phyloP scores from a whole-genome alignment of 2,888 invertebrate genomes.

The Crocallis elinguaria region DNA sequence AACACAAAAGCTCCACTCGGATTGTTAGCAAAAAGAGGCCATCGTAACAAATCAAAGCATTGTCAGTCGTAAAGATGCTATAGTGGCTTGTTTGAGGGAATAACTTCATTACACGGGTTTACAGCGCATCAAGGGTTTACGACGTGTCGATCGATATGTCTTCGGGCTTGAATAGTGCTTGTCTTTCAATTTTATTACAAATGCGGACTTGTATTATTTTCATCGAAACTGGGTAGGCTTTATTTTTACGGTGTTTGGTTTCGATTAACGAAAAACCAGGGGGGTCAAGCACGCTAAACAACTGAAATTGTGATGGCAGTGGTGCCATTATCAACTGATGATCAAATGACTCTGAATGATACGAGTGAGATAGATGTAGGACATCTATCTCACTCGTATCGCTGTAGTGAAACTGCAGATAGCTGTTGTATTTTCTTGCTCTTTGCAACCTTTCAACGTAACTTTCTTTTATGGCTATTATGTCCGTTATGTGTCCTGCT shows the following conservation, averaged over 20 bases:
- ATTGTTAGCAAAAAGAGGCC: constrained; percentile 40
- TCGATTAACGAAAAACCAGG: no score
- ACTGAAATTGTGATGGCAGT: no score
- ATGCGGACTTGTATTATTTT: constrained; percentile 28
- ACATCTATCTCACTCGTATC: neutral
- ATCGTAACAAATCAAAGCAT: constrained; percentile 44
- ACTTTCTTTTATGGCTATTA: neutral
- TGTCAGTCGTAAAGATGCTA: constrained; percentile 65
- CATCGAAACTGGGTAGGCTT: constrained; percentile 9
- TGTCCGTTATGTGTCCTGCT: neutral
- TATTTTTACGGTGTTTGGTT: neutral
- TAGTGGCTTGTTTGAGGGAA: constrained; percentile 72
- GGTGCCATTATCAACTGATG: no score
- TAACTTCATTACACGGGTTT: constrained; percentile 71
- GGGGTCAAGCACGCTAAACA: no score
- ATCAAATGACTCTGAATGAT: no score
- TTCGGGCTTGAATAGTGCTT: constrained; percentile 30
- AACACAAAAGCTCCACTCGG: constrained; percentile 6
- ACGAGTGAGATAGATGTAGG: no score
- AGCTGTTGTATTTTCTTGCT: neutral
- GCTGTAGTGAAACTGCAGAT: neutral
- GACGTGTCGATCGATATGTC: constrained; percentile 52
- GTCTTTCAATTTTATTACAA: constrained; percentile 33
- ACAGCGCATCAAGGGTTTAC: constrained; percentile 68
- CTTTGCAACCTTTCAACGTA: no score